phyloP scores from a whole-genome alignment of 2,888 invertebrate species.

The Bursaphelenchus okinawaensis region DNA sequence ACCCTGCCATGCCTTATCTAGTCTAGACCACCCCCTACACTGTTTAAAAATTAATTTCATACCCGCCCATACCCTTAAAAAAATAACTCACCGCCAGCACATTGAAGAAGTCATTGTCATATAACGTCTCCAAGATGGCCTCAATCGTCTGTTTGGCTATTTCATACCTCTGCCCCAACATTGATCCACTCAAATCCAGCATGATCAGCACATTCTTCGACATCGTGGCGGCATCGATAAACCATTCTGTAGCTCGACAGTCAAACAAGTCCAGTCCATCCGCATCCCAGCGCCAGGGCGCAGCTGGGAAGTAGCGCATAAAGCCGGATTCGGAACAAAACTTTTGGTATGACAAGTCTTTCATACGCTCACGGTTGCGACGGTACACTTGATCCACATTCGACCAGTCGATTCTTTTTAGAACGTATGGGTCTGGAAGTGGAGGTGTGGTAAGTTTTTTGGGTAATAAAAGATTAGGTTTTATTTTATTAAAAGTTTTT shows the following conservation, averaged over 20 bases:
- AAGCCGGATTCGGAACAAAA: conserved; percentile 91
- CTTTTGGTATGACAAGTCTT: conserved; percentile 75
- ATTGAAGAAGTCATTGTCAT: conserved; percentile 95
- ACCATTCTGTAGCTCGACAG: conserved; percentile 66
- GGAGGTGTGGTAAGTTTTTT: too few relatives aligned
- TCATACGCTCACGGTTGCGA: conserved; percentile 49
- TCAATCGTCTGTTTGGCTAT: conserved; percentile 83
- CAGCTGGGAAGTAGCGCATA: conserved; percentile 77
- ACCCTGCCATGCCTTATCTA: too few relatives aligned
- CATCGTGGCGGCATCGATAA: conserved; percentile 92
- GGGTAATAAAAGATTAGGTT: too few relatives aligned
- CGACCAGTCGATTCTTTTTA: conserved; percentile 88
- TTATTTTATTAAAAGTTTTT: too few relatives aligned
- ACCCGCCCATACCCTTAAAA: too few relatives aligned
- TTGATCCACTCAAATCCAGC: conserved; percentile 90
- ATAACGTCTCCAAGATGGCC: conserved; percentile 84
- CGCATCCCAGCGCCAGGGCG: conserved; percentile 55
- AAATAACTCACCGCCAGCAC: conserved; percentile 68
- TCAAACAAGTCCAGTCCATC: conserved; percentile 73
- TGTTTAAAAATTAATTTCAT: too few relatives aligned
- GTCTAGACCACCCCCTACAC: too few relatives aligned
- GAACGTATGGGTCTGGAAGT: conserved; percentile 70
- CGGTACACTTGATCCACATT: conserved; percentile 69
- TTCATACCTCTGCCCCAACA: conserved; percentile 83
- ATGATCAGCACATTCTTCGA: conserved; percentile 94